phyloP scores from a whole-genome alignment of 1,140 invertebrate genomes.

The Psix sp. region DNA sequence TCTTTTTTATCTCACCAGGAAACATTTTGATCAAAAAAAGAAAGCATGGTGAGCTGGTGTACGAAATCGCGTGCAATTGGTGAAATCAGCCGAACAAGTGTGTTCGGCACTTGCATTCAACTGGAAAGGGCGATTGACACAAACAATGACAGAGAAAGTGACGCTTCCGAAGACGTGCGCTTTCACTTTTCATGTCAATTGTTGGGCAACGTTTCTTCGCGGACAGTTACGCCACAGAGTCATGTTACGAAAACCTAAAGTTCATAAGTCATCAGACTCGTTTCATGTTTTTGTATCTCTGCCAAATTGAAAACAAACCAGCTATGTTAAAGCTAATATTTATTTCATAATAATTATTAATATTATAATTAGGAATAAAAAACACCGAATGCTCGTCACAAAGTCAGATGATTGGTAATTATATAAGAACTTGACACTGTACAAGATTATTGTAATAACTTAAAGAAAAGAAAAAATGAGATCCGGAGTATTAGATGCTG shows the following conservation, averaged over 20 bases:
- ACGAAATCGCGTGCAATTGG: constrained; percentile 26
- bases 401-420: constrained; percentile 46
- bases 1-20: constrained; percentile 14
- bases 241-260: constrained; percentile 14
- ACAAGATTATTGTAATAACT: constrained; percentile 71
- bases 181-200: constrained; percentile 64
- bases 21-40: constrained; percentile 16
- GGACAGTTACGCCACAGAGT: neutral
- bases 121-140: constrained; percentile 54
- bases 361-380: constrained; percentile 53
- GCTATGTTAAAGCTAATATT: constrained; percentile 40
- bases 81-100: constrained; percentile 51
- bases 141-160: constrained; percentile 61
- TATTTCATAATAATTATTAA: constrained; percentile 49
- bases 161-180: constrained; percentile 57
- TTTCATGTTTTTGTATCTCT: constrained; percentile 13
- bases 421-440: constrained; percentile 50
- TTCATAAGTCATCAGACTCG: constrained; percentile 30
- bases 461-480: too few species aligned
- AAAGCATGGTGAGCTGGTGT: constrained; percentile 11
- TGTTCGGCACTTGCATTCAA: constrained; percentile 16
- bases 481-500: too few species aligned
- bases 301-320: too few species aligned
- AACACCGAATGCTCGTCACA: constrained; percentile 39
- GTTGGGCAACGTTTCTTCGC: constrained; percentile 58